phyloP scores from a whole-genome alignment of 2,113 vertebrate genomes.

The Gopherus flavomarginatus region DNA sequence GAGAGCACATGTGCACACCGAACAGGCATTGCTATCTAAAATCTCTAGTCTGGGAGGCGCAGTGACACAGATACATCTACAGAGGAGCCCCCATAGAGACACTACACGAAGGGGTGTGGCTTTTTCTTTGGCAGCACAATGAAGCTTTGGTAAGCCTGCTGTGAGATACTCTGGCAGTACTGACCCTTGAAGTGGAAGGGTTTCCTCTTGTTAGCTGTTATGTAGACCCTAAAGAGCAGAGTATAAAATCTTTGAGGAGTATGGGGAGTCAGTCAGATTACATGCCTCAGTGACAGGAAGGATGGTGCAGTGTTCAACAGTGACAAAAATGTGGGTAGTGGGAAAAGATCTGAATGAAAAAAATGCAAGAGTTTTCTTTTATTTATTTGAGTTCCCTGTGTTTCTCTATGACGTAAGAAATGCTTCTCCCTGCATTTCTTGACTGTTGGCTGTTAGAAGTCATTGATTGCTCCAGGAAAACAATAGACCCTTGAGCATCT shows the following conservation, averaged over 20 bases:
- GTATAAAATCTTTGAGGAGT: not conserved
- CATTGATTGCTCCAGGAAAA: not conserved
- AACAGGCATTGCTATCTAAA: too few species aligned
- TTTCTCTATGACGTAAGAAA: not conserved
- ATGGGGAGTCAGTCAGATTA: not conserved
- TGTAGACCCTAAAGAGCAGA: not conserved
- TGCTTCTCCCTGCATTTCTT: not conserved
- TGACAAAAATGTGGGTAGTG: not conserved
- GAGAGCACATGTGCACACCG: too few species aligned
- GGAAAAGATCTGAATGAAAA: not conserved
- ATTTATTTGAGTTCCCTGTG: not conserved
- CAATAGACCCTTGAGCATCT: not conserved
- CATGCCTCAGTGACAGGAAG: not conserved
- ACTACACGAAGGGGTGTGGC: too few species aligned
- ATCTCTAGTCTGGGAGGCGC: too few species aligned
- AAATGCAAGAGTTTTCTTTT: not conserved
- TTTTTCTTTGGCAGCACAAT: not conserved
- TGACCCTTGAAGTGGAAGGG: not conserved
- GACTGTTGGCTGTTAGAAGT: not conserved
- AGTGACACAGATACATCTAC: too few species aligned
- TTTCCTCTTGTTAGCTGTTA: not conserved
- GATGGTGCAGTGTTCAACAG: not conserved
- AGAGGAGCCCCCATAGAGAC: too few species aligned
- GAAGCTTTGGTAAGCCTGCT: not conserved
- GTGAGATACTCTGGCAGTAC: not conserved